Conservation (phyloP, 2,797 vertebrate genomes). For the Prunella strophiata region DNA sequence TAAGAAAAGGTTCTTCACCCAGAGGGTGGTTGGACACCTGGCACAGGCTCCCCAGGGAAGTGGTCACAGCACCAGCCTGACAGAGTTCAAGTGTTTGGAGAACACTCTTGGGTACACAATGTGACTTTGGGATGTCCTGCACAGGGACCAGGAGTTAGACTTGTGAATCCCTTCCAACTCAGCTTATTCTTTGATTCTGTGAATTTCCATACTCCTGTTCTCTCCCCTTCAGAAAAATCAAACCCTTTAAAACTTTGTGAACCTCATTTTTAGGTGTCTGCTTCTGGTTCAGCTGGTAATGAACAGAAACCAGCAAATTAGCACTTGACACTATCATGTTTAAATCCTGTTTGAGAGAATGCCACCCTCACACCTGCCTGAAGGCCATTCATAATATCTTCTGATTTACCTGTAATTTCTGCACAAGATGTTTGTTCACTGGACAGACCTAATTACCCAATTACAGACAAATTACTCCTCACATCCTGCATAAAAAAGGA, state of each 20-base stretch:
- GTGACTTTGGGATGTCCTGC: background rate
- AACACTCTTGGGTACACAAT: fast-evolving
- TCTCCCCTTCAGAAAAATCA: background rate
- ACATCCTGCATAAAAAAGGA: background rate
- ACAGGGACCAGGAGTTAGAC: background rate
- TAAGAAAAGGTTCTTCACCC: background rate
- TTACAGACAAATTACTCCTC: background rate
- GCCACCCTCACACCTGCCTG: background rate
- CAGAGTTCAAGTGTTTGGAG: background rate
- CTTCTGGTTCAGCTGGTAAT: background rate
- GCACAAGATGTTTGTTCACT: background rate
- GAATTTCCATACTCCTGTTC: background rate
- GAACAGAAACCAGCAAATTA: background rate
- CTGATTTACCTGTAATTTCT: background rate
- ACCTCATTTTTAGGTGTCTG: background rate
- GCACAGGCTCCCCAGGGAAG: background rate
- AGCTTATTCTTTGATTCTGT: background rate
- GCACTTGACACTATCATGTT: fast-evolving
- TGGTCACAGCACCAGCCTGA: background rate
- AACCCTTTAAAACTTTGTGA: background rate
- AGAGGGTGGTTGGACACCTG: background rate
- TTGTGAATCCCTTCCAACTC: background rate
- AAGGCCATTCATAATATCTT: background rate
- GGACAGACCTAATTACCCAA: background rate
- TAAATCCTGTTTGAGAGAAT: background rate